Evolutionary conservation across 2,113 vertebrate species (phyloP).

Genomic region (Cebidichthys violaceus): DNA sequence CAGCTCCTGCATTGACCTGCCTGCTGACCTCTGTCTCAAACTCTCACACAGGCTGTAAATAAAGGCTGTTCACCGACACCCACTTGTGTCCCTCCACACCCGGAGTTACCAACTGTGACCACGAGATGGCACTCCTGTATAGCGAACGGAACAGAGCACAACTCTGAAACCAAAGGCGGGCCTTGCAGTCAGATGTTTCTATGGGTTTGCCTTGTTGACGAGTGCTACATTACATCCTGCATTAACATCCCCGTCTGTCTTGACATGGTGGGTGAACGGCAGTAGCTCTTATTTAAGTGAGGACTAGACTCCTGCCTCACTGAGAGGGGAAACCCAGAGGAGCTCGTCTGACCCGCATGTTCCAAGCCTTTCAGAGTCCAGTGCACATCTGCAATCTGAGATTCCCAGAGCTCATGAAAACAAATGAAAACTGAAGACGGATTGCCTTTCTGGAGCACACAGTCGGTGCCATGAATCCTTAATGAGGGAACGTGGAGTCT

Average conservation of each 20-base stretch:
- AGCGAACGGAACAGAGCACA: conserved; percentile 19
- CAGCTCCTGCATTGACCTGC: conserved; percentile 3
- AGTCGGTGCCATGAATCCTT: conserved; percentile 9
- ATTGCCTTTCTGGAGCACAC: conserved; percentile 37
- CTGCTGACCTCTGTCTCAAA: conserved; percentile 20
- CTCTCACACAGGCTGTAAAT: conserved; percentile 16
- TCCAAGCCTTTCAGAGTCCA: conserved; percentile 40
- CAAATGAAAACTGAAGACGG: conserved; percentile 40
- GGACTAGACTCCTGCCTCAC: conserved; percentile 37
- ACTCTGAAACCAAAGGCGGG: not conserved
- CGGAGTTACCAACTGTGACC: conserved; percentile 18
- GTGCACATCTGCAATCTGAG: conserved; percentile 35
- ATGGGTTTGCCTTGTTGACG: conserved; percentile 27
- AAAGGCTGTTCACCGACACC: not conserved
- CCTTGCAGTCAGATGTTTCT: conserved; percentile 7
- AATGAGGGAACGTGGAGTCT: conserved; percentile 9
- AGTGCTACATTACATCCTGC: conserved; percentile 32
- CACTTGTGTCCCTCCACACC: not conserved
- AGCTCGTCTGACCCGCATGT: conserved; percentile 27
- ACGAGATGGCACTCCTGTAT: conserved; percentile 73
- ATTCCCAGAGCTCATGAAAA: conserved; percentile 46
- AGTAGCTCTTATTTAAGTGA: conserved; percentile 4
- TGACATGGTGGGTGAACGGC: not conserved
- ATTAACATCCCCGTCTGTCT: conserved; percentile 33
- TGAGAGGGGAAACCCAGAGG: conserved; percentile 20